Conservation (phyloP, 2,797 vertebrate species). For the Melanotaenia nigrans region DNA sequence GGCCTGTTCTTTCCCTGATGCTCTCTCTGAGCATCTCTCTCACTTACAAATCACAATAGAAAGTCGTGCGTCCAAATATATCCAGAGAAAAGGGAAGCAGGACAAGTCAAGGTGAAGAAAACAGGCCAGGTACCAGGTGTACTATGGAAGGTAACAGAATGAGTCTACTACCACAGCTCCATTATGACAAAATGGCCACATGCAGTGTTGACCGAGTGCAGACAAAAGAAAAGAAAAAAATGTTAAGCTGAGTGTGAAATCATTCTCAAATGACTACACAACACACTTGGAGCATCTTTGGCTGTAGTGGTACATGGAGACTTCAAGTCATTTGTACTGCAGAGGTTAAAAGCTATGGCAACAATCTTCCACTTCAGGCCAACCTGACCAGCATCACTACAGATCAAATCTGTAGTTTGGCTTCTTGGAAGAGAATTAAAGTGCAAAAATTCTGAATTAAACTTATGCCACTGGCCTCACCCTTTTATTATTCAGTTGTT, state of each 20-base stretch:
- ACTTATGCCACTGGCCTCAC: slow-evolving; percentile 39
- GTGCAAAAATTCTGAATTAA: slow-evolving; percentile 58
- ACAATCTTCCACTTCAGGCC: slow-evolving; percentile 18
- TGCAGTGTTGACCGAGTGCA: slow-evolving; percentile 3
- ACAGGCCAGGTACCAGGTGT: slow-evolving; percentile 41
- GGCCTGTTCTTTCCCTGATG: slow-evolving; percentile 15
- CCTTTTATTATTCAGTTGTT: slow-evolving; percentile 46
- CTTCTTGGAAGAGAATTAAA: slow-evolving; percentile 40
- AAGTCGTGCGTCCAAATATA: slow-evolving; percentile 40
- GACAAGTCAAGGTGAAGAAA: slow-evolving; percentile 57
- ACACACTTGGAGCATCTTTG: neutral
- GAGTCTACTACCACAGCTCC: slow-evolving; percentile 15
- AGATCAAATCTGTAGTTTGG: slow-evolving; percentile 42
- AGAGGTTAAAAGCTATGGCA: neutral
- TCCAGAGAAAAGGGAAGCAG: slow-evolving; percentile 57
- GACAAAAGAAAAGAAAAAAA: slow-evolving; percentile 14
- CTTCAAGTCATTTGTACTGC: neutral
- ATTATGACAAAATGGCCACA: slow-evolving; percentile 10
- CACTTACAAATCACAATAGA: slow-evolving; percentile 21
- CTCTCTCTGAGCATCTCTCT: neutral
- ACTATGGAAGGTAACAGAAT: slow-evolving; percentile 22
- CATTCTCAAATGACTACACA: neutral
- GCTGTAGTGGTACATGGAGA: neutral
- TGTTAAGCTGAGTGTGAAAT: neutral
- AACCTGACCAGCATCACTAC: slow-evolving; percentile 50